These are phyloP conservation scores for Alentia gelatinosa DNA, from an alignment of 2,888 invertebrate species.

Conservation along the genomic window DNA sequence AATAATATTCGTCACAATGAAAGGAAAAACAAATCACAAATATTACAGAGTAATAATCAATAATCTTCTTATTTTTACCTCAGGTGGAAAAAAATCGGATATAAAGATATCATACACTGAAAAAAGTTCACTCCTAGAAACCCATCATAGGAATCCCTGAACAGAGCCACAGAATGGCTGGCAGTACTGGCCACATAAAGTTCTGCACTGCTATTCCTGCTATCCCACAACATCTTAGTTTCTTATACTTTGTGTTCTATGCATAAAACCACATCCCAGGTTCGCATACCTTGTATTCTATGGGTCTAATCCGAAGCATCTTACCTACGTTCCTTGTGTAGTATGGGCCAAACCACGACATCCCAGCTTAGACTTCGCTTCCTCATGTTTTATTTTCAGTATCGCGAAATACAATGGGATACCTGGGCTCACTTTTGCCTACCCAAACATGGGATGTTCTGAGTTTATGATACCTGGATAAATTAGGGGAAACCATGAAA, in stretches of 20 bases:
- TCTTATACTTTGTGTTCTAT: neutral
- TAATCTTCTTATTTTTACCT: neutral
- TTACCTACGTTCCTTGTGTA: no score
- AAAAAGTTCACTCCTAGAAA: slow-evolving; percentile 34
- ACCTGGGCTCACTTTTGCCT: no score
- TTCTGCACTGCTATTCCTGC: neutral
- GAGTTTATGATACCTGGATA: no score
- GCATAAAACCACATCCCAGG: no score
- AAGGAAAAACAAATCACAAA: slow-evolving; percentile 17
- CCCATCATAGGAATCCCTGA: slow-evolving; percentile 25
- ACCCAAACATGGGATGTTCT: no score
- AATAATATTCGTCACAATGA: slow-evolving; percentile 28
- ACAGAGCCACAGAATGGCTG: neutral
- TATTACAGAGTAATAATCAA: neutral
- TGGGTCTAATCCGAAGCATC: no score
- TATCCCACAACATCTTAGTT: neutral
- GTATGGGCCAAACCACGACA: no score
- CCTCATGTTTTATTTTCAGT: no score
- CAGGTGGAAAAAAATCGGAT: neutral
- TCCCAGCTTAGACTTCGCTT: no score
- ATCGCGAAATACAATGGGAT: no score
- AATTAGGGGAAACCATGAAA: no score
- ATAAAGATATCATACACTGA: neutral
- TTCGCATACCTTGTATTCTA: no score
- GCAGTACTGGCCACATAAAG: neutral